Base-by-base conservation (phyloP, 2,888 invertebrate genomes). In the Hyalella azteca region DNA sequence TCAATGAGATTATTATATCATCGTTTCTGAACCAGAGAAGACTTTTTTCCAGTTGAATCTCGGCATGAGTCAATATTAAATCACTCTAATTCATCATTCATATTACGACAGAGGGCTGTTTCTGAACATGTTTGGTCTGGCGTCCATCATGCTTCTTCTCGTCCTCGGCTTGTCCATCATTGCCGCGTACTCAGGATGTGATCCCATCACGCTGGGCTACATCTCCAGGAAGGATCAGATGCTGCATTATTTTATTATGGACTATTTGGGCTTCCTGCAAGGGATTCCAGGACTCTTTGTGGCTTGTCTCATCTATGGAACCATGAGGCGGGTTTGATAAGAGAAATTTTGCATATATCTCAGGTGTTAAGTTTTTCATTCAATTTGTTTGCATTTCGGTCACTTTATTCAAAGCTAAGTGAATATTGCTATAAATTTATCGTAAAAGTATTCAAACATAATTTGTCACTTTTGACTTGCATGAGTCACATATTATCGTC, bases 221-320 rank as follows among this genome's bases (percentile, higher is more conserved):
- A 41, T 75, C 40, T 45, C 40, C 29, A 13, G 45, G 1, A 75
- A 75, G 40, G 75, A 75, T 41, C 75, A 75, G 22, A 41, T 75
- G 19, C 75, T 75, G 15, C 41, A 93, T 86, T 87, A 95, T 54
- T 84, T 73, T 73, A 80, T 84, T 59, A 79, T 84, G 79, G 82
- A 84, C 77, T 66, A 77, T 19, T 54, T 84, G 32, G 79, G 81
- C 13, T 54, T 50, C 59, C 39, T 79, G 89, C 19, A n/a, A 19
- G 75, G 75, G 40, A 22, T 75, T 41, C 75, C 75, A 7, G 75
- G 75, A 41, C 41, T 97, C 81, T 96, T 97, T 86, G 92, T 96
- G 90, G 96, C 95, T 3, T 94, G 94, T 81, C 89, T 97, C 13
- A 96, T 97, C 88, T 96, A 96, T 89, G 95, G 96, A 0, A 96